A percentile compares a stretch with the other conserved stretches of the same genome.
These are phyloP conservation scores for Erythrocebus patas DNA, from an alignment of 2,113 vertebrate species.

Conservation along the genomic window DNA sequence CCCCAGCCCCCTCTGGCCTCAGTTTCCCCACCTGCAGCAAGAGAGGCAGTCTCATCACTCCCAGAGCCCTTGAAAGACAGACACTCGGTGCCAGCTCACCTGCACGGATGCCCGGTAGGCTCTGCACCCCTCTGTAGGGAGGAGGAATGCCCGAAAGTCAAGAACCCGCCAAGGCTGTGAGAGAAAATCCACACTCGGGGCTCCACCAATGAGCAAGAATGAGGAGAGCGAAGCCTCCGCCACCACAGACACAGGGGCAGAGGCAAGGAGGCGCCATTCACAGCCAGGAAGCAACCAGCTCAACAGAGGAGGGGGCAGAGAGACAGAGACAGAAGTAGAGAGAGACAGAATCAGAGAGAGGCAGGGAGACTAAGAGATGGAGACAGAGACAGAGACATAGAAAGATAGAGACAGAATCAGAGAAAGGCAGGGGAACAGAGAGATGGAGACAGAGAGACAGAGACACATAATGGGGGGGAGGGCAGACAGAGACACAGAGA, in stretches of 20 bases:
- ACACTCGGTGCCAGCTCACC: fast-evolving
- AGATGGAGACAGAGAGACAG: background rate
- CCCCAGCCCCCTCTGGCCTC: background rate
- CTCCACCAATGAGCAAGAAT: background rate
- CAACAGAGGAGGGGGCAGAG: background rate
- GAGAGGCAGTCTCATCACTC: fast-evolving
- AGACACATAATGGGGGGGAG: too few relatives aligned
- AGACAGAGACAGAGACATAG: background rate
- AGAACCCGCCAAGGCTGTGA: fast-evolving
- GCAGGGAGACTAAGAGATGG: background rate
- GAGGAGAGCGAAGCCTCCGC: background rate
- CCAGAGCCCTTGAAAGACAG: background rate
- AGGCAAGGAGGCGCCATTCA: fast-evolving
- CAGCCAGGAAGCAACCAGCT: background rate
- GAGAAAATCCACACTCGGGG: background rate
- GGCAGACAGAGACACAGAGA: background rate
- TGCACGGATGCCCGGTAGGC: fast-evolving
- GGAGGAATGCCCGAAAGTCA: background rate
- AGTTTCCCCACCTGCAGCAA: fast-evolving
- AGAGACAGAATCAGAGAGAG: background rate
- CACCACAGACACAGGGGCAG: fast-evolving
- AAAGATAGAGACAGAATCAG: too few relatives aligned
- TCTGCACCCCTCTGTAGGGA: background rate
- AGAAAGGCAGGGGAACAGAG: background rate
- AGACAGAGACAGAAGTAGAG: background rate